phyloP scores from a whole-genome alignment of 2,797 vertebrate genomes.

The Acridotheres tristis region DNA sequence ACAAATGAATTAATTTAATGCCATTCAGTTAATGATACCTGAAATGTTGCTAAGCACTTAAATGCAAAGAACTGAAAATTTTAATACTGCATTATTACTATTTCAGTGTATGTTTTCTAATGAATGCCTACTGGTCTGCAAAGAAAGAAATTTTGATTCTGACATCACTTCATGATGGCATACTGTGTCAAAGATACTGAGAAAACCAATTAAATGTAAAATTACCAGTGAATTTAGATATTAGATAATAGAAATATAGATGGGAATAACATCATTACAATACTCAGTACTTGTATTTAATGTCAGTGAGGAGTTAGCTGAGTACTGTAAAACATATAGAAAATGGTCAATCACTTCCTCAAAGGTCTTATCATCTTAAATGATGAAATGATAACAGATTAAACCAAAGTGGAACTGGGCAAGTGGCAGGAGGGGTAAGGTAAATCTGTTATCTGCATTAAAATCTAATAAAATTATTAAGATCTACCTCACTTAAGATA shows the following conservation, averaged over 20 bases:
- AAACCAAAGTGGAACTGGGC: neutral
- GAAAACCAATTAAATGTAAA: neutral
- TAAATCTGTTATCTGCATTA: neutral
- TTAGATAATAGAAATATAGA: neutral
- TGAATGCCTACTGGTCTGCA: neutral
- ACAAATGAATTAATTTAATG: neutral
- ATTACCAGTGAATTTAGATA: neutral
- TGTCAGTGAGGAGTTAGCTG: neutral
- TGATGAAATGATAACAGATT: neutral
- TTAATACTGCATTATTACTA: neutral
- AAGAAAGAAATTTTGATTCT: neutral
- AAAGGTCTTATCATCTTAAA: neutral
- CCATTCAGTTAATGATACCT: neutral
- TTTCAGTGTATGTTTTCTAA: neutral
- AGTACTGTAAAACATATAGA: neutral
- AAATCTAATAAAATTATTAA: neutral
- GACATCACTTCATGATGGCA: neutral
- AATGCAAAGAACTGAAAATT: neutral
- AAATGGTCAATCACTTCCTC: neutral
- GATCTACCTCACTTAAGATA: neutral
- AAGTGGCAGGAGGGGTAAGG: neutral
- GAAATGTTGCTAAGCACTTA: neutral
- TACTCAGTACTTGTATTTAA: neutral
- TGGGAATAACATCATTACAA: neutral
- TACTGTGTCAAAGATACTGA: neutral